phyloP scores from a whole-genome alignment of 2,797 vertebrate species.

The Cyprinodon diabolis region DNA sequence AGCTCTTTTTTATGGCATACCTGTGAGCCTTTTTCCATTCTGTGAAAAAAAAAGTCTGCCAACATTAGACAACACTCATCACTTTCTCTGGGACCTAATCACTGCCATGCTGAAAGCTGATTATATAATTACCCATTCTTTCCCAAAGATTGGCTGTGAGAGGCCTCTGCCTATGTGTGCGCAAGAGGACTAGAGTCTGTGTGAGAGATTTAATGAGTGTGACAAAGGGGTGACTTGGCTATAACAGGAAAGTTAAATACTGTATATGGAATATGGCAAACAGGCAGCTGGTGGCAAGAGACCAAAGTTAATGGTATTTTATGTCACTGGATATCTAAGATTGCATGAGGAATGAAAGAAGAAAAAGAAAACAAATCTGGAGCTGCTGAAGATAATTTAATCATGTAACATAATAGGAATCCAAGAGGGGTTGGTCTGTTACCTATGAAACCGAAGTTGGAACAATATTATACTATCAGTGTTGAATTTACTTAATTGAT shows the following conservation, averaged over 20 bases:
- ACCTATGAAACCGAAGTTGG: slow-evolving; percentile 52
- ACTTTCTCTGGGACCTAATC: slow-evolving; percentile 64
- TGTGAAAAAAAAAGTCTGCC: slow-evolving; percentile 50
- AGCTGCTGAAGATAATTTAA: slow-evolving; percentile 65
- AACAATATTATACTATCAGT: slow-evolving; percentile 53
- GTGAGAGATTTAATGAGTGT: slow-evolving; percentile 14
- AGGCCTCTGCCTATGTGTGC: slow-evolving; percentile 28
- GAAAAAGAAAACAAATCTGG: slow-evolving; percentile 57
- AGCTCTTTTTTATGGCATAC: slow-evolving; percentile 27
- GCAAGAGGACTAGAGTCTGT: slow-evolving; percentile 14
- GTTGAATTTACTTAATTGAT: slow-evolving; percentile 51
- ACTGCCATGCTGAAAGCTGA: slow-evolving; percentile 67
- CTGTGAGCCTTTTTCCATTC: slow-evolving; percentile 45
- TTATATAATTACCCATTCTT: slow-evolving; percentile 76
- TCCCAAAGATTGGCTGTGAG: slow-evolving; percentile 60
- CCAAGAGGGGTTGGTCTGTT: slow-evolving; percentile 58
- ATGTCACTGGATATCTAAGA: slow-evolving; percentile 57
- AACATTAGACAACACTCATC: slow-evolving; percentile 57
- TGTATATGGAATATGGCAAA: slow-evolving; percentile 49
- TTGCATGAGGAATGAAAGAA: slow-evolving; percentile 37
- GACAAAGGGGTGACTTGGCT: slow-evolving; percentile 30
- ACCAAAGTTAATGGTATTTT: slow-evolving; percentile 67
- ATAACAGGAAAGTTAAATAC: slow-evolving; percentile 47
- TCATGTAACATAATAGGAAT: slow-evolving; percentile 69
- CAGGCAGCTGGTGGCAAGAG: slow-evolving; percentile 45